A percentile compares a stretch with the other conserved stretches of the same genome.
These are phyloP conservation scores for Drosophila aff. DNA, from an alignment of 1,140 invertebrate genomes.

Conservation along the genomic window DNA sequence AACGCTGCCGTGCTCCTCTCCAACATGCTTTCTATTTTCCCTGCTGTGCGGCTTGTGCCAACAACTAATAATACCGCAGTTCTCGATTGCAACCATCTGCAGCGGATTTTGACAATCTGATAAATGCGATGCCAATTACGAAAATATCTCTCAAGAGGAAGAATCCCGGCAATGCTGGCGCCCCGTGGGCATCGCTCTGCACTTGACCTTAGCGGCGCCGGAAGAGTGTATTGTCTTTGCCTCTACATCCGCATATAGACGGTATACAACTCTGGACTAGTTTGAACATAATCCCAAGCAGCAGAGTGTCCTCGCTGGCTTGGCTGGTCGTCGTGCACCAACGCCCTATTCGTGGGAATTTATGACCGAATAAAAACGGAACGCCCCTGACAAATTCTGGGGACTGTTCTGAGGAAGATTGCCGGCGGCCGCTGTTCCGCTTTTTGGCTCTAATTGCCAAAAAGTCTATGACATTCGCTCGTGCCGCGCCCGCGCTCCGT, in stretches of 20 bases:
- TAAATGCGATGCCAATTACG: slow-evolving; percentile 55
- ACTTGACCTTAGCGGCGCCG: slow-evolving; percentile 56
- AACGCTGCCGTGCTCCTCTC: not conserved
- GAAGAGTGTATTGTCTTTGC: slow-evolving; percentile 20
- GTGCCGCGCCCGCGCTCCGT: slow-evolving; percentile 55
- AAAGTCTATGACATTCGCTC: slow-evolving; percentile 57
- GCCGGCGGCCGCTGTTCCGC: slow-evolving; percentile 30
- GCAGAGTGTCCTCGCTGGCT: slow-evolving; percentile 37
- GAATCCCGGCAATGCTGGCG: slow-evolving; percentile 50
- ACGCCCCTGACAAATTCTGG: slow-evolving; percentile 53
- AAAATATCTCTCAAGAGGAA: slow-evolving; percentile 40
- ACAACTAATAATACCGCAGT: slow-evolving; percentile 47
- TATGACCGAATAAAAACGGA: slow-evolving; percentile 68
- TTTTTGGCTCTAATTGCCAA: slow-evolving; percentile 72
- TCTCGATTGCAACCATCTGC: slow-evolving; percentile 63
- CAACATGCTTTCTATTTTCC: slow-evolving; percentile 42
- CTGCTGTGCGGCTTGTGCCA: slow-evolving; percentile 19
- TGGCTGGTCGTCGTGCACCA: slow-evolving; percentile 37
- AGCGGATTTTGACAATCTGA: slow-evolving; percentile 56
- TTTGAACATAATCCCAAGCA: slow-evolving; percentile 35
- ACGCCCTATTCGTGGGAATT: slow-evolving; percentile 64
- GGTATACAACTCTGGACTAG: not conserved
- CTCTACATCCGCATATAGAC: not conserved
- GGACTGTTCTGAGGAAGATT: slow-evolving; percentile 51
- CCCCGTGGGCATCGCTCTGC: slow-evolving; percentile 51